phyloP scores from a whole-genome alignment of 2,888 invertebrate genomes.

The Lydus trimaculatus region DNA sequence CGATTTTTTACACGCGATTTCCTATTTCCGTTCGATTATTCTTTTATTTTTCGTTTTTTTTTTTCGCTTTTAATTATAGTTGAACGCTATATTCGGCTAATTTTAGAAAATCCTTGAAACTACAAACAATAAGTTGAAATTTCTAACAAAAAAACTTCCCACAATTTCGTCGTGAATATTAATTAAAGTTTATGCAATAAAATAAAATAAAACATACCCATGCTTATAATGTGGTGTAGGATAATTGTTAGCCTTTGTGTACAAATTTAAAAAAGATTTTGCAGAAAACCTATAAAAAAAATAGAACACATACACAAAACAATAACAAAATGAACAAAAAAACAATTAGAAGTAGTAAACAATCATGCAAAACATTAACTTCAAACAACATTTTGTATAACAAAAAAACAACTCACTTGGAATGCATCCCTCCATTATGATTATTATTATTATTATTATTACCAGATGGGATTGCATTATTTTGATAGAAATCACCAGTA shows the following conservation, averaged over 20 bases:
- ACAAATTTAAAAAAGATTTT: conserved; percentile 75
- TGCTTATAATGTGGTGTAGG: conserved; percentile 71
- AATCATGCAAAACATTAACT: too few relatives aligned
- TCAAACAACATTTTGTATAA: too few relatives aligned
- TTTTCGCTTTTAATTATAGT: neutral
- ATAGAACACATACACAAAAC: conserved; percentile 53
- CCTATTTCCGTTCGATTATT: neutral
- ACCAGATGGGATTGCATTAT: conserved; percentile 54
- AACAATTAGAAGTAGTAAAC: conserved; percentile 11
- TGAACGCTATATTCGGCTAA: neutral
- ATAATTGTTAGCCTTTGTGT: conserved; percentile 68
- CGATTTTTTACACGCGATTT: neutral
- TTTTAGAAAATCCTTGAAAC: neutral
- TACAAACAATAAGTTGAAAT: neutral
- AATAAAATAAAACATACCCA: conserved; percentile 67
- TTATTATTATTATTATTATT: neutral
- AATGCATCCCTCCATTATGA: conserved; percentile 55
- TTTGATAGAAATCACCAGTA: conserved; percentile 80
- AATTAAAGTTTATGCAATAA: neutral
- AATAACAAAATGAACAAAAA: conserved; percentile 42
- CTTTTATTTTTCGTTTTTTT: too few relatives aligned
- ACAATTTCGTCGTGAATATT: neutral
- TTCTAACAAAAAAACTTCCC: neutral
- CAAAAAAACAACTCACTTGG: conserved; percentile 52
- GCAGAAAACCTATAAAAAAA: conserved; percentile 71